A percentile compares a stretch with the other conserved stretches of the same genome.
These are phyloP conservation scores for Pipistrellus nathusii DNA, from an alignment of 2,797 vertebrate species.

Conservation along the genomic window DNA sequence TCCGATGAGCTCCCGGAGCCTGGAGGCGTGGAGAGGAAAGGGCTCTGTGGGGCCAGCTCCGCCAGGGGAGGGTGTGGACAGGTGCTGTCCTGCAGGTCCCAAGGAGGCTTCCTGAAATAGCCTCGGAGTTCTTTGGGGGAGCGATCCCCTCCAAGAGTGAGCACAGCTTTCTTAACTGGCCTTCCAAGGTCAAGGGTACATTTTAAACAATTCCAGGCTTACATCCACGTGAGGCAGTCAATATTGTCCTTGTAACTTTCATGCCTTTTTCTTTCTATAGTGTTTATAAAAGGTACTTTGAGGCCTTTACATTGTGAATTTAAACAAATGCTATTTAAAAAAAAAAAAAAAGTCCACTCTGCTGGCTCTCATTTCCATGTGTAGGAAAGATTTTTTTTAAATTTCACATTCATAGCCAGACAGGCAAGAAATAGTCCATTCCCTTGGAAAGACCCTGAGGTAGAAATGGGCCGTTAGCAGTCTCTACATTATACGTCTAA, in stretches of 20 bases:
- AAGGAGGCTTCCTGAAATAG: not conserved
- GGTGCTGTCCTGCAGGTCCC: not conserved
- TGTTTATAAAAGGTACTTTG: conserved; percentile 39
- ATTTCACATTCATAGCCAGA: not conserved
- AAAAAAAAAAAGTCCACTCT: not conserved
- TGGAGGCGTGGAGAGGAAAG: not conserved
- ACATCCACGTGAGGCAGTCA: not conserved
- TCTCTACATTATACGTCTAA: not conserved
- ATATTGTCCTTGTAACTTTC: not conserved
- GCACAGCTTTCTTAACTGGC: not conserved
- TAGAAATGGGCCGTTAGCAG: not conserved
- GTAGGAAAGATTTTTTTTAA: not conserved
- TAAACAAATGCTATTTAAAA: conserved; percentile 3
- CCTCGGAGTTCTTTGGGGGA: not conserved
- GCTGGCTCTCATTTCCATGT: not conserved
- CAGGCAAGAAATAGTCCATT: not conserved
- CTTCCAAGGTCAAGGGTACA: not conserved
- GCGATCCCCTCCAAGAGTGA: not conserved
- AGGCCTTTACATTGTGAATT: conserved; percentile 25
- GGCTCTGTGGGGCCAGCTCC: not conserved
- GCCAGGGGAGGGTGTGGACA: not conserved
- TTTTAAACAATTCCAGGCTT: not conserved
- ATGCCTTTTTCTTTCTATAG: not conserved
- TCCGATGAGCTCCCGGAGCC: not conserved
- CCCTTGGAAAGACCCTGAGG: not conserved